A percentile compares a stretch with the other conserved stretches of the same genome.
Evolutionary conservation across 2,113 vertebrate genomes (phyloP).

Genomic region (Kryptolebias marmoratus): DNA sequence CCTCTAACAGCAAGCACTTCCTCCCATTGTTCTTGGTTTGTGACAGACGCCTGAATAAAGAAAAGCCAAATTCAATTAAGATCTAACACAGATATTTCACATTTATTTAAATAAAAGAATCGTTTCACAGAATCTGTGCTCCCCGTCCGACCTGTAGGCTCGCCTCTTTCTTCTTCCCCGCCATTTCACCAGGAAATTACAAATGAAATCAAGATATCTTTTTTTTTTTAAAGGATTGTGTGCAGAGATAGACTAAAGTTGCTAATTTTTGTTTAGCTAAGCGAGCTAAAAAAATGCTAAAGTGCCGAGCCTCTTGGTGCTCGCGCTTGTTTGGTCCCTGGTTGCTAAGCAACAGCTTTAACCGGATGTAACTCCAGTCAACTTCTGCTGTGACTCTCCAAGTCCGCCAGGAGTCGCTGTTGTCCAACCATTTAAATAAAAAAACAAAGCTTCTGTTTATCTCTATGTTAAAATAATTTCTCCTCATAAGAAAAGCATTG

Average conservation of each 20-base stretch:
- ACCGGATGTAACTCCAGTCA: not conserved
- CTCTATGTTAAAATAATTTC: not conserved
- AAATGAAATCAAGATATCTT: not conserved
- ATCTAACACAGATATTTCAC: fast-evolving
- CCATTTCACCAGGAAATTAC: slow-evolving; percentile 60
- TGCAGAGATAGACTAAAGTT: not conserved
- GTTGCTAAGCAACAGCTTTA: slow-evolving; percentile 69
- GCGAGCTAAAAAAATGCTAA: slow-evolving; percentile 2
- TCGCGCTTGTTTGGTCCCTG: slow-evolving; percentile 54
- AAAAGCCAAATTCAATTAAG: not conserved
- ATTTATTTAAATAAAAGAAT: no score
- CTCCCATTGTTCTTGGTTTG: slow-evolving; percentile 92
- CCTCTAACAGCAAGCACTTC: slow-evolving; percentile 88
- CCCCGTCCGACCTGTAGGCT: slow-evolving; percentile 75
- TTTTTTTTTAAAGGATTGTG: no score
- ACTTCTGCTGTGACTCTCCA: no score
- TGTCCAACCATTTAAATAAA: not conserved
- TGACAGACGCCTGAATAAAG: slow-evolving; percentile 81
- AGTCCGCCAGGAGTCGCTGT: not conserved
- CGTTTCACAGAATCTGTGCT: not conserved
- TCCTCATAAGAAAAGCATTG: not conserved
- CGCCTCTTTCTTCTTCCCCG: slow-evolving; percentile 83
- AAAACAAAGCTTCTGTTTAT: not conserved
- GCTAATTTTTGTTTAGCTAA: not conserved
- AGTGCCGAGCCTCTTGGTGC: not conserved